phyloP scores from a whole-genome alignment of 2,797 vertebrate species.

The Miopithecus talapoin region DNA sequence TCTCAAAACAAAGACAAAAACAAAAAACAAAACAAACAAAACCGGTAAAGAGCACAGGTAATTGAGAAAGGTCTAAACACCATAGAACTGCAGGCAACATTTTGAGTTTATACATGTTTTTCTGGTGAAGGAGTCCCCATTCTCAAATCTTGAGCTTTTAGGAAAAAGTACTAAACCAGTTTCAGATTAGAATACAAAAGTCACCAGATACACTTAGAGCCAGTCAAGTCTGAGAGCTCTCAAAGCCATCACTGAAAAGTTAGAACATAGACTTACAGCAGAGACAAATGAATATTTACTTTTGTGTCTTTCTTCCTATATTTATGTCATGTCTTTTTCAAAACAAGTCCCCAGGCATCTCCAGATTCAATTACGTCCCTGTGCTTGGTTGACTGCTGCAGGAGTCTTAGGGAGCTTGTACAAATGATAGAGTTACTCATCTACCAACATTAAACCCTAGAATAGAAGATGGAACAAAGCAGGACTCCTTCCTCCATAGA shows the following conservation, averaged over 20 bases:
- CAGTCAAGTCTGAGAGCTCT: not conserved
- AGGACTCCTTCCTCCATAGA: not conserved
- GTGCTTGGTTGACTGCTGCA: not conserved
- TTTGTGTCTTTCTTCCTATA: not conserved
- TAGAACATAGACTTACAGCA: not conserved
- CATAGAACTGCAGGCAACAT: no score
- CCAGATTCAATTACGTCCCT: not conserved
- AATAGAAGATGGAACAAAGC: not conserved
- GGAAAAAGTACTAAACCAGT: no score
- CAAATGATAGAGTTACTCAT: not conserved
- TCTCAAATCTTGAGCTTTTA: no score
- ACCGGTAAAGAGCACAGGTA: no score
- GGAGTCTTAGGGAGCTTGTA: not conserved
- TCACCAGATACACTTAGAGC: not conserved
- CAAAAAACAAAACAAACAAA: no score
- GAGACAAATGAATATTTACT: not conserved
- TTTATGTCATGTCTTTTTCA: not conserved
- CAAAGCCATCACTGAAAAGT: not conserved
- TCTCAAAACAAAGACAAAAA: no score
- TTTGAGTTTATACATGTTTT: no score
- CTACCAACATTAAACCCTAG: not conserved
- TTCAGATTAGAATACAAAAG: no score
- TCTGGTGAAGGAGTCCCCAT: no score
- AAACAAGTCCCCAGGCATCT: not conserved
- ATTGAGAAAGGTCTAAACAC: no score